Conservation (phyloP, 2,888 invertebrate genomes). For the Epirrhoe alternata region DNA sequence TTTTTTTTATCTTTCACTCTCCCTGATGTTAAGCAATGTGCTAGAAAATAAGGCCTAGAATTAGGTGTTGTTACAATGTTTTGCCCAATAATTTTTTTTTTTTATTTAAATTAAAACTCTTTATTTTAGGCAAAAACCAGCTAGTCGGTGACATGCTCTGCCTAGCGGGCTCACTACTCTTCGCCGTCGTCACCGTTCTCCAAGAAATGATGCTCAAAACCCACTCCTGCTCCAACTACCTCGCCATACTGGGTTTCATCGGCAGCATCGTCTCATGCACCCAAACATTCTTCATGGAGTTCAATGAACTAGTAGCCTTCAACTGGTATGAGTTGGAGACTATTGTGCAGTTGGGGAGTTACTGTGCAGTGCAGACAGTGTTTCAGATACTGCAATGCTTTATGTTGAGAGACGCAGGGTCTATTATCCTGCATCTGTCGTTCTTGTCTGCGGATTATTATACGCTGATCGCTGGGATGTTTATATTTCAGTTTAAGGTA, state of each 20-base stretch:
- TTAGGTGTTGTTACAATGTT: too few species aligned
- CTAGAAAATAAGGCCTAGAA: too few species aligned
- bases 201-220: slow-evolving; percentile 93
- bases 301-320: slow-evolving; percentile 87
- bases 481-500: slow-evolving; percentile 93
- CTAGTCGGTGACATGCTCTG: slow-evolving; percentile 93
- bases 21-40: too few species aligned
- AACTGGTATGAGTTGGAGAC: slow-evolving; percentile 89
- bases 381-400: slow-evolving; percentile 91
- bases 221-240: slow-evolving; percentile 91
- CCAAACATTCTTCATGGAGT: slow-evolving; percentile 92
- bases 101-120: slow-evolving; percentile 12
- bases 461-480: slow-evolving; percentile 91
- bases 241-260: slow-evolving; percentile 92
- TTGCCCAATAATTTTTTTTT: too few species aligned
- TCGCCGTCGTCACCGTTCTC: slow-evolving; percentile 91
- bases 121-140: slow-evolving; percentile 88
- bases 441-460: slow-evolving; percentile 94
- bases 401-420: slow-evolving; percentile 90
- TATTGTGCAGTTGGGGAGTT: slow-evolving; percentile 84
- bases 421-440: slow-evolving; percentile 93
- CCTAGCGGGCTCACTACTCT: slow-evolving; percentile 90
- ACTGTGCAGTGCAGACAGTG: slow-evolving; percentile 89
- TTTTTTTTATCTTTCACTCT: too few species aligned
- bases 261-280: slow-evolving; percentile 91